Percentiles rank a stretch among this genome's conserved stretches.
Conservation (phyloP, 2,888 invertebrate genomes). For the Macaria liturata region DNA sequence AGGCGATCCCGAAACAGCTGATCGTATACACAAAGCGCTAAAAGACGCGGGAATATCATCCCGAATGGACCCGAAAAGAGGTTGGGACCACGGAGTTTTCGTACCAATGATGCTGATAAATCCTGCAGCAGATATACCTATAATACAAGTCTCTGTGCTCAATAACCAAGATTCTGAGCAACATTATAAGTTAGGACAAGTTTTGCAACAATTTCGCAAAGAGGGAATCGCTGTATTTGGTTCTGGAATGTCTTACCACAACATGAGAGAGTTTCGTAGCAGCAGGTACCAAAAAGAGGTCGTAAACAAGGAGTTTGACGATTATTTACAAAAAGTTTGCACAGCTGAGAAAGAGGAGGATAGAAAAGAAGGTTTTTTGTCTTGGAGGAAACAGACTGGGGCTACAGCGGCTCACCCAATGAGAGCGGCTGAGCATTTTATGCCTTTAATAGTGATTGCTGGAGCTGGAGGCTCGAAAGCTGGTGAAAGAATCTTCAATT, state of each 20-base stretch:
- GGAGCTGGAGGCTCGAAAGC: conserved; percentile 66
- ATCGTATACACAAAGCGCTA: conserved; percentile 56
- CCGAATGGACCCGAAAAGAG: conserved; percentile 65
- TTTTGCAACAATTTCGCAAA: conserved; percentile 61
- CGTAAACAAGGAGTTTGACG: conserved; percentile 70
- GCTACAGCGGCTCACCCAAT: conserved; percentile 69
- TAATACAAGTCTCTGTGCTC: conserved; percentile 70
- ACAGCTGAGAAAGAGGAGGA: conserved; percentile 54
- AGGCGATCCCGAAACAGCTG: conserved; percentile 65
- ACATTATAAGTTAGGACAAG: conserved; percentile 68
- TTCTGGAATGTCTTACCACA: conserved; percentile 77
- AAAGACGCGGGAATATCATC: conserved; percentile 63
- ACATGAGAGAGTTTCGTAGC: conserved; percentile 68
- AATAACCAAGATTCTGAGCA: conserved; percentile 62
- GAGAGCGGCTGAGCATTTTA: conserved; percentile 70
- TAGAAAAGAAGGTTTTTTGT: conserved; percentile 51
- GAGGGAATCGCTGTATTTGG: conserved; percentile 71
- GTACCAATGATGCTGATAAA: conserved; percentile 78
- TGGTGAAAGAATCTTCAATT: conserved; percentile 69
- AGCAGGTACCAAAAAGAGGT: conserved; percentile 46
- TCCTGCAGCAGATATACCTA: conserved; percentile 69
- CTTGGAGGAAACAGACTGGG: conserved; percentile 64
- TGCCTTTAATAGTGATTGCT: conserved; percentile 71
- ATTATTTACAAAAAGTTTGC: conserved; percentile 63
- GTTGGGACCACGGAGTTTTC: conserved; percentile 80